Base-by-base conservation (phyloP, 2,113 vertebrate genomes). In the Larimichthys crocea region DNA sequence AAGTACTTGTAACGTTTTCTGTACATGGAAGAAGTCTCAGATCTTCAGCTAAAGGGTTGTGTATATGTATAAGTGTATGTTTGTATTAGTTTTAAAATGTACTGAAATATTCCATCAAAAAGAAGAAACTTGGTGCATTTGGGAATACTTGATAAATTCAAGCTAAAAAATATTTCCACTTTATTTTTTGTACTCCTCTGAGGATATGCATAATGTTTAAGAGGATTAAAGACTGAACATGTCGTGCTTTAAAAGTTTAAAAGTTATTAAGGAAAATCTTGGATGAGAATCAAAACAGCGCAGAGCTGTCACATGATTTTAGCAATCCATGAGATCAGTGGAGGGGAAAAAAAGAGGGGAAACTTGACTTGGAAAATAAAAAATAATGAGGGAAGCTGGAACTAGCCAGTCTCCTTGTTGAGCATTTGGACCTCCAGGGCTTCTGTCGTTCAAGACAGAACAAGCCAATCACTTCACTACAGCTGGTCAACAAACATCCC, bases 381-480 rank as follows among this genome's bases (percentile, higher is more conserved):
- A 53, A 86, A 80, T 88, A 88, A 86, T 64, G 77, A 88, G 88
- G 72, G n/a, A 61, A 80, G 68, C 82, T 65, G 59, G 56, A 85
- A 77, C 46, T 64, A 65, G 85, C 57, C 48, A 14, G 44, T 66
- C 53, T 87, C 61, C 62, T 62, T 76, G 76, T 74, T 74, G 75
- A 79, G 53, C 62, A 53, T 57, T 75, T 83, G 73, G 79, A 79
- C 67, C 74, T 49, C 26, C n/a, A 16, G 57, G 50, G 68, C 82
- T 80, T 61, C 57, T 85, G 79, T 82, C 85, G 80, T 75, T 90
- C 85, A 87, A 31, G 53, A 75, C 52, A 74, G 49, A 85, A 86
- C 80, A 88, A 86, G 53, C 85, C 73, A 88, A 92, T 89, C 89
- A 84, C 57, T 87, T 73, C 11, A 29, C 57, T 80, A 56, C 88